These are phyloP conservation scores for Notamacropus eugenii DNA, from an alignment of 2,797 vertebrate genomes.

Conservation along the genomic window DNA sequence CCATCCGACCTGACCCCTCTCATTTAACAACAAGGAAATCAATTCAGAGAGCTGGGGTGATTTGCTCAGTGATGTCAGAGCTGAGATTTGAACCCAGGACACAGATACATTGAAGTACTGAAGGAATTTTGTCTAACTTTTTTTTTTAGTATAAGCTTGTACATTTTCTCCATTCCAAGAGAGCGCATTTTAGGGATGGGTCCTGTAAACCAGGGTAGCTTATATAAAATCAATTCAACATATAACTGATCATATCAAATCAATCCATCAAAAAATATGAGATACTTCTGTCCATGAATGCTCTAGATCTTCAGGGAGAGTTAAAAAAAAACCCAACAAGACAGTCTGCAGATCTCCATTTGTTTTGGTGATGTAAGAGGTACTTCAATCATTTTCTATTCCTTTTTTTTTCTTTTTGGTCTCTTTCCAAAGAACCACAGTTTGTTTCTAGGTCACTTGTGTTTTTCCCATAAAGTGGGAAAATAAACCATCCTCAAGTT, in stretches of 20 bases:
- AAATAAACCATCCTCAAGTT: conserved; percentile 57
- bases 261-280: neutral
- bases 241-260: neutral
- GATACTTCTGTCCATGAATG: neutral
- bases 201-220: neutral
- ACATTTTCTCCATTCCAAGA: neutral
- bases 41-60: neutral
- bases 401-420: conserved; percentile 62
- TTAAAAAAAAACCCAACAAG: conserved; percentile 25
- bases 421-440: conserved; percentile 61
- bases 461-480: conserved; percentile 64
- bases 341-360: neutral
- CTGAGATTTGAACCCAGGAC: neutral
- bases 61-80: neutral
- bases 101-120: neutral
- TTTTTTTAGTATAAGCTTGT: no score
- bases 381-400: conserved; percentile 50
- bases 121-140: neutral
- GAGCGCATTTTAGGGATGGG: neutral
- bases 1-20: neutral
- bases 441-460: conserved; percentile 56
- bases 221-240: neutral
- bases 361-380: conserved; percentile 51
- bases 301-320: neutral
- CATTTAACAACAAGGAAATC: neutral